A percentile compares a stretch with the other conserved stretches of the same genome.
Conservation (phyloP, 2,797 vertebrate genomes). For the Mormyrops attenuatus region DNA sequence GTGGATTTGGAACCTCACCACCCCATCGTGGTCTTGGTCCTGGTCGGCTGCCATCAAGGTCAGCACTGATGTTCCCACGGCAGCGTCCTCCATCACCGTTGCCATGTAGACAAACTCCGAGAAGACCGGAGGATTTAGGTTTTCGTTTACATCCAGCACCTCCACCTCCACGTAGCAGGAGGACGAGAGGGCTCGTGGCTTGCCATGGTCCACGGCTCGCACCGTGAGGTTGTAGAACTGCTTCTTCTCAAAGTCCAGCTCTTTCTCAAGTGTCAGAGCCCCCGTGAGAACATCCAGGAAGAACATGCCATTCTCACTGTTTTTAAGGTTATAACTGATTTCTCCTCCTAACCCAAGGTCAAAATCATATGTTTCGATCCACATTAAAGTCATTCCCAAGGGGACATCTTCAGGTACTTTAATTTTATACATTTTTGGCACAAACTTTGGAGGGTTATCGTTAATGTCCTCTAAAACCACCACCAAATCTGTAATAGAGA, state of each 20-base stretch:
- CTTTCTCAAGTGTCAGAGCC: constrained; percentile 75
- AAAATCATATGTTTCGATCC: constrained; percentile 82
- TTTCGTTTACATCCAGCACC: constrained; percentile 89
- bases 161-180: constrained; percentile 82
- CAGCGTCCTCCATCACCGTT: constrained; percentile 75
- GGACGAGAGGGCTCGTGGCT: constrained; percentile 76
- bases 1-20: constrained; percentile 79
- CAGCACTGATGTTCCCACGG: constrained; percentile 70
- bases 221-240: constrained; percentile 81
- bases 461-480: constrained; percentile 82
- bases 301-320: constrained; percentile 71
- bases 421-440: constrained; percentile 68
- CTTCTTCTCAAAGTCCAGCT: constrained; percentile 84
- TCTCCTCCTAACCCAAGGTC: constrained; percentile 75
- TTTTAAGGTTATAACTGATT: constrained; percentile 77
- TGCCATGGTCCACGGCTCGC: constrained; percentile 79
- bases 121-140: constrained; percentile 78
- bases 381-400: constrained; percentile 72
- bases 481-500: constrained; percentile 67
- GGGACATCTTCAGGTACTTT: constrained; percentile 86
- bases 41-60: constrained; percentile 72
- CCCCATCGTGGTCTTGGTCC: constrained; percentile 79
- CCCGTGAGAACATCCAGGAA: constrained; percentile 72
- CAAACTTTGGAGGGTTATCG: constrained; percentile 84
- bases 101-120: constrained; percentile 77